Base-by-base conservation (phyloP, 2,888 invertebrate genomes). In the Lepidochitona cinerea region DNA sequence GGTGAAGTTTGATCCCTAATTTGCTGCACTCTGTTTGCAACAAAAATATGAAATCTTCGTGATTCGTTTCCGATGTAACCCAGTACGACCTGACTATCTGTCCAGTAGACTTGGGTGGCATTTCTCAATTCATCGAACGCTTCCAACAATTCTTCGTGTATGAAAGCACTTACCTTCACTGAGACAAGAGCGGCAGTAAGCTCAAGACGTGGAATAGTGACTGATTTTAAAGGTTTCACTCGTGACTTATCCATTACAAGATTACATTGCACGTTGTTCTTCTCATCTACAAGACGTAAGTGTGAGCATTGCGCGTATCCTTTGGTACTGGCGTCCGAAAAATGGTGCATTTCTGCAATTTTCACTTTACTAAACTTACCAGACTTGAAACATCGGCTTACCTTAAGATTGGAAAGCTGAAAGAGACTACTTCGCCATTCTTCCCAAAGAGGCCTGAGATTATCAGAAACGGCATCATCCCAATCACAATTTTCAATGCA, bases 11-110 rank as follows among this genome's bases (percentile, higher is more conserved):
- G 49, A n/a, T 79, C 64, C 12, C 75, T 37, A n/a, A 80, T 76
- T 14, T 64, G 37, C 35, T 76, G 68, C 2, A 80, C 68, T 41
- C 77, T 32, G 68, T 80, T 80, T 0, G 73, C 74, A 14, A 80
- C 78, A 70, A 68, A 75, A 3, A 71, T 65, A 29, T 75, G 71
- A 37, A 79, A 79, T 29, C 75, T 54, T 14, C 66, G 32, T 14
- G 66, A 26, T 0, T 75, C 72, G 54, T 78, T 79, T 3, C 29
- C 14, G n/a, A 79, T 75, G 73, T 77, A 80, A 36, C 75, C 73
- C 2, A 79, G 69, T 5, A 77, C 77, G 12, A 76, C 67, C 35
- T 41, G 69, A 23, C 71, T 74, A 65, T 81, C 78, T 29, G 79
- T 76, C 75, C 68, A 79, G 53, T 72, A 80, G n/a, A 32, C 37